These are phyloP conservation scores for Apocheima hispidaria DNA, from an alignment of 2,888 invertebrate genomes.

Conservation along the genomic window DNA sequence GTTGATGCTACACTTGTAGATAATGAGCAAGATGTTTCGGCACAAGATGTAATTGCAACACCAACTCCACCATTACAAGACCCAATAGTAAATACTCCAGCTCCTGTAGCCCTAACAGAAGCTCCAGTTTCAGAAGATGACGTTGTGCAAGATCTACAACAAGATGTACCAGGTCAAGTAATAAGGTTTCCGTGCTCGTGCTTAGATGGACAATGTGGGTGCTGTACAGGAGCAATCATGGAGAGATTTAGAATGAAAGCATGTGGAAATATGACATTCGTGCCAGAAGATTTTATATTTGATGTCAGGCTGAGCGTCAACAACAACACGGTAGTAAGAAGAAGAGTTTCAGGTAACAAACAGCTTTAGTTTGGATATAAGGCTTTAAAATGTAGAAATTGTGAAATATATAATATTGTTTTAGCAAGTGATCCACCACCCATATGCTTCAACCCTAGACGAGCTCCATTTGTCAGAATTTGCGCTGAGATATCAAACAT, in stretches of 20 bases:
- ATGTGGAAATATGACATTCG: conserved; percentile 92
- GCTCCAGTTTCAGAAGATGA: conserved; percentile 58
- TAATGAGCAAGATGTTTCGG: conserved; percentile 44
- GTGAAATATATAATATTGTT: not conserved
- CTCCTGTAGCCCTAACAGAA: conserved; percentile 51
- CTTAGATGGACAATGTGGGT: conserved; percentile 87
- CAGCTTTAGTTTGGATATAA: not conserved
- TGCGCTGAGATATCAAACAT: conserved; percentile 93
- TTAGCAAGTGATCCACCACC: conserved; percentile 91
- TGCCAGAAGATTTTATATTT: conserved; percentile 93
- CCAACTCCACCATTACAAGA: conserved; percentile 43
- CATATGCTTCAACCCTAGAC: conserved; percentile 89
- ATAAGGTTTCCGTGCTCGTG: conserved; percentile 88
- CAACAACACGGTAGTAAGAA: conserved; percentile 89
- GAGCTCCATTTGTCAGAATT: conserved; percentile 89
- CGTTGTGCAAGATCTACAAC: conserved; percentile 49
- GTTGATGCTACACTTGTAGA: conserved; percentile 44
- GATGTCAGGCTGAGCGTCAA: conserved; percentile 91
- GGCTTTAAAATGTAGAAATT: not conserved
- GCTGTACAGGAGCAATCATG: conserved; percentile 89
- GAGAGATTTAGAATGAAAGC: conserved; percentile 89
- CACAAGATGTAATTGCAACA: conserved; percentile 37
- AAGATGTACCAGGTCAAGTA: conserved; percentile 76
- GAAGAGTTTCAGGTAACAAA: conserved; percentile 89
- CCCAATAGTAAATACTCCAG: conserved; percentile 43